Percentiles rank a stretch among this genome's conserved stretches.
phyloP scores from a whole-genome alignment of 2,888 invertebrate species.

The Spodoptera picta region DNA sequence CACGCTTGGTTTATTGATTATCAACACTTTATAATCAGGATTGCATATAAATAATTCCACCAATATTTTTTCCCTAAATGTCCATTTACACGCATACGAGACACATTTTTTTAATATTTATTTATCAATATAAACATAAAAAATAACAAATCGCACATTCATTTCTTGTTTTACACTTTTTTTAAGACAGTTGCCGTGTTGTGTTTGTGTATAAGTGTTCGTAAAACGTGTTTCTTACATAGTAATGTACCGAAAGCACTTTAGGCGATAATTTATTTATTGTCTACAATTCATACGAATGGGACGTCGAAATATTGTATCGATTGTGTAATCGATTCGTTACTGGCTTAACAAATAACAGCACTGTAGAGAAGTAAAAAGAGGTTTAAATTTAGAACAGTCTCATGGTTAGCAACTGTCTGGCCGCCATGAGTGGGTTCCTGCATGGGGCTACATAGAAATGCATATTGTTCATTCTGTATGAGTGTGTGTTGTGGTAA shows the following conservation, averaged over 20 bases:
- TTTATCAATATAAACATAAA: constrained; percentile 84
- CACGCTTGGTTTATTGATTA: constrained; percentile 57
- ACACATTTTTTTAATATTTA: constrained; percentile 69
- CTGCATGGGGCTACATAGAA: constrained; percentile 51
- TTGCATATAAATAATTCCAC: constrained; percentile 66
- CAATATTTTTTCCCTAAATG: constrained; percentile 67
- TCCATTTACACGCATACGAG: constrained; percentile 69
- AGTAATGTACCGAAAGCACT: constrained; percentile 43
- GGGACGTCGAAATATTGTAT: constrained; percentile 34
- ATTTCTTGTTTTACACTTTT: constrained; percentile 70
- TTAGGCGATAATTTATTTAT: constrained; percentile 56
- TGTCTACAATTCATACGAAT: constrained; percentile 56
- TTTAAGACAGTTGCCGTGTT: constrained; percentile 73
- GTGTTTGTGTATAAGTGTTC: constrained; percentile 34
- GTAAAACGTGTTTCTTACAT: constrained; percentile 37
- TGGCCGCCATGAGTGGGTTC: constrained; percentile 32
- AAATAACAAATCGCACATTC: constrained; percentile 81
- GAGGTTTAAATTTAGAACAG: constrained; percentile 43
- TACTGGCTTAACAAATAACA: constrained; percentile 48
- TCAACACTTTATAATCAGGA: constrained; percentile 69
- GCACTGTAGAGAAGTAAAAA: constrained; percentile 40
- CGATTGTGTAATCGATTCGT: constrained; percentile 41
- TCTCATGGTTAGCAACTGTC: constrained; percentile 61
- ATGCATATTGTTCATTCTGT: constrained; percentile 67
- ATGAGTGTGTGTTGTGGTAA: constrained; percentile 57